Conservation (phyloP, 2,888 invertebrate species). For the Teinopalpus imperialis region DNA sequence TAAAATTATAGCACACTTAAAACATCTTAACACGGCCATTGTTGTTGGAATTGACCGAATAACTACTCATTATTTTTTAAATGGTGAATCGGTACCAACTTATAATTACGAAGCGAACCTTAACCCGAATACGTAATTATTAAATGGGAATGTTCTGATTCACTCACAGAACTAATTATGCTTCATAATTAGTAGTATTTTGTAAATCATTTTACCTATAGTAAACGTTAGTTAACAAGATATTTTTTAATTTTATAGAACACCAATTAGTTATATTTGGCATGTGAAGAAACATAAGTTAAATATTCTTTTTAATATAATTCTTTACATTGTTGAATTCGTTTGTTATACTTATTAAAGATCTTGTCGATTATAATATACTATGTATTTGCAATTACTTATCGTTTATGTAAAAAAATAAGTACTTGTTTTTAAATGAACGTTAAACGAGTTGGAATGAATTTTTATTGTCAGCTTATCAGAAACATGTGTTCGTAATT, state of each 20-base stretch:
- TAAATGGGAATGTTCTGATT: constrained; percentile 12
- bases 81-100: constrained; percentile 21
- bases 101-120: constrained; percentile 20
- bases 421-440: too few species aligned
- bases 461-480: too few species aligned
- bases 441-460: too few species aligned
- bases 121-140: constrained; percentile 17
- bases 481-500: too few species aligned
- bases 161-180: neutral
- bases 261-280: too few species aligned
- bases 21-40: constrained; percentile 16
- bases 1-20: constrained; percentile 3
- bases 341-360: constrained; percentile 10
- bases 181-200: too few species aligned
- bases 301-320: too few species aligned
- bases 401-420: constrained; percentile 4
- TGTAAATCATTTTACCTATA: too few species aligned
- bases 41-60: constrained; percentile 2
- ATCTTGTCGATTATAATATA: neutral
- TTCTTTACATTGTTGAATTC: too few species aligned
- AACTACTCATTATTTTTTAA: constrained; percentile 22
- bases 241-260: too few species aligned
- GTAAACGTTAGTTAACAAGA: too few species aligned
- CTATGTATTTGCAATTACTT: neutral
- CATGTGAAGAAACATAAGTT: too few species aligned